Percentiles rank a stretch among this genome's conserved stretches.
Conservation (phyloP, 2,888 invertebrate genomes). For the Megaustenia siamemsis region DNA sequence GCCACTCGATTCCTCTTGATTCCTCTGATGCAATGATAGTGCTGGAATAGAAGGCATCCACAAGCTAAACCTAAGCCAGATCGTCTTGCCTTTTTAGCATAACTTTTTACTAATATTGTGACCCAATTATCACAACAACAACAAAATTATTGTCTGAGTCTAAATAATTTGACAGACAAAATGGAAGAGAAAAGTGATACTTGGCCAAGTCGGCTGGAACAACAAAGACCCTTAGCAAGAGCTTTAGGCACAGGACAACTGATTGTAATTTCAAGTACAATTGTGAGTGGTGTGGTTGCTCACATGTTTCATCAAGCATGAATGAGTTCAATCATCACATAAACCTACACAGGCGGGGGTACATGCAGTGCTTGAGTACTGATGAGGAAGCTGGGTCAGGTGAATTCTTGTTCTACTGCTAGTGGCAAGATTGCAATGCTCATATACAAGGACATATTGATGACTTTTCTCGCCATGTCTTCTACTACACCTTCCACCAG, state of each 20-base stretch:
- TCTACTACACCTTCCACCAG: constrained; percentile 91
- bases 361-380: constrained; percentile 33
- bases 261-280: constrained; percentile 58
- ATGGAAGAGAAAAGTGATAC: too few species aligned
- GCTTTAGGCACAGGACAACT: constrained; percentile 2
- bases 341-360: constrained; percentile 34
- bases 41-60: too few species aligned
- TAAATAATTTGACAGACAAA: too few species aligned
- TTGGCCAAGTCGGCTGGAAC: neutral
- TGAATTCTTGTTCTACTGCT: constrained; percentile 67
- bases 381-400: constrained; percentile 32
- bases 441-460: constrained; percentile 80
- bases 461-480: constrained; percentile 87
- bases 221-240: neutral
- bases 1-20: too few species aligned
- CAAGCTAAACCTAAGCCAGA: too few species aligned
- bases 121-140: too few species aligned
- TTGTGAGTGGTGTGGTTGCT: constrained; percentile 77
- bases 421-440: constrained; percentile 81
- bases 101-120: too few species aligned
- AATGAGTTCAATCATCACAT: constrained; percentile 48
- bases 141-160: too few species aligned
- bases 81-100: too few species aligned
- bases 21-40: too few species aligned
- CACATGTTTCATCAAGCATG: constrained; percentile 20